Evolutionary conservation across 1,140 invertebrate species (phyloP).

Genomic region (Drusus annulatus): DNA sequence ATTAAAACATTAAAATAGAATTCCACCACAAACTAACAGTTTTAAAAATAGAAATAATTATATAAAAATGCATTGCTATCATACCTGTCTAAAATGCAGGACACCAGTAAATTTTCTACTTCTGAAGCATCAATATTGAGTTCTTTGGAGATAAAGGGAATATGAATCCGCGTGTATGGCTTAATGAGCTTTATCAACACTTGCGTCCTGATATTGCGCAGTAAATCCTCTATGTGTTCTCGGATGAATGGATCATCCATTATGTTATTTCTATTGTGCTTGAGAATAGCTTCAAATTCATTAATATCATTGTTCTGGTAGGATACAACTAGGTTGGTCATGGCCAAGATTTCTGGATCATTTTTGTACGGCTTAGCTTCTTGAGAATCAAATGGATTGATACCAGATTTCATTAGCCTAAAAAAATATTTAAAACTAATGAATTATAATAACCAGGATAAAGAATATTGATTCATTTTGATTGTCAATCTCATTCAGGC

Average conservation of each 20-base stretch:
- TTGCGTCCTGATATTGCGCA: constrained; percentile 98
- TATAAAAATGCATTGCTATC: constrained; percentile 56
- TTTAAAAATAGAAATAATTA: too few species aligned
- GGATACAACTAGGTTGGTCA: constrained; percentile 98
- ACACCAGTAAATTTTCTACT: constrained; percentile 97
- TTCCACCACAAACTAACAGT: too few species aligned
- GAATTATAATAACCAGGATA: not conserved
- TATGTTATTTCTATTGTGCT: constrained; percentile 95
- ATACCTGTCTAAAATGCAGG: constrained; percentile 97
- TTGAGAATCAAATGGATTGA: constrained; percentile 99
- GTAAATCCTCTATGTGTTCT: constrained; percentile 98
- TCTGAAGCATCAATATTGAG: constrained; percentile 96
- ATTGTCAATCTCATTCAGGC: not conserved
- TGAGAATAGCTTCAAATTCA: constrained; percentile 97
- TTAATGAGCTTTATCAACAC: constrained; percentile 98
- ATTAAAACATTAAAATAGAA: too few species aligned
- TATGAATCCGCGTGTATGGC: constrained; percentile 98
- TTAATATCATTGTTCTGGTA: constrained; percentile 99
- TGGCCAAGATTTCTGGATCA: constrained; percentile 98
- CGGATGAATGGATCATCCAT: constrained; percentile 99
- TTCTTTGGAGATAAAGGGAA: constrained; percentile 98
- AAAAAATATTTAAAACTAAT: constrained; percentile 57
- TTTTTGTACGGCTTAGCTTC: constrained; percentile 99
- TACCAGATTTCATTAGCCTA: constrained; percentile 99
- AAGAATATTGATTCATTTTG: not conserved